A percentile compares a stretch with the other conserved stretches of the same genome.
Conservation (phyloP, 2,797 vertebrate species). For the Pantherophis vulpinus region DNA sequence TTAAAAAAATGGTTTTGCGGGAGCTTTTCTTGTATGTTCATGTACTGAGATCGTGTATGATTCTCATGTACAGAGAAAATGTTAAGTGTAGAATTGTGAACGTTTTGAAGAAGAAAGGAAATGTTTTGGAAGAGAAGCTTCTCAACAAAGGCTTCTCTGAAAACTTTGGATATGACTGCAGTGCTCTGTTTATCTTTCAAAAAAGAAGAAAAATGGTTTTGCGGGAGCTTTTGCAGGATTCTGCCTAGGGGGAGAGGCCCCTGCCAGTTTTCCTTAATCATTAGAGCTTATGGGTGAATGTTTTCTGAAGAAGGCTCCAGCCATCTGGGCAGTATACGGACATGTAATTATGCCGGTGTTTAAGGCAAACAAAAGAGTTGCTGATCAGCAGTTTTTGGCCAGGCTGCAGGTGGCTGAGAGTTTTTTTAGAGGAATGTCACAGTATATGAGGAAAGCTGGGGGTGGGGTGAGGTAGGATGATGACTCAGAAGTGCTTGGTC, state of each 20-base stretch:
- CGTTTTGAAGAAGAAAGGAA: constrained; percentile 28
- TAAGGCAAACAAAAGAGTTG: constrained; percentile 58
- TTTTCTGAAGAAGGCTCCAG: constrained; percentile 56
- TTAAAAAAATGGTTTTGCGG: constrained; percentile 59
- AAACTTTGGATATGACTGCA: constrained; percentile 56
- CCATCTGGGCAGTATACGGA: constrained; percentile 62
- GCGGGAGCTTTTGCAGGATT: constrained; percentile 64
- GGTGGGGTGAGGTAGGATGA: constrained; percentile 32
- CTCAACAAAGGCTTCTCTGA: constrained; percentile 18
- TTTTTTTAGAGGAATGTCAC: constrained; percentile 68
- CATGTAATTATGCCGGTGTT: constrained; percentile 55
- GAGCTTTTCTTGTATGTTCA: constrained; percentile 60
- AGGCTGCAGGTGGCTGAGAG: constrained; percentile 69
- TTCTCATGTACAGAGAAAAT: neutral
- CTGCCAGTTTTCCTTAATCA: constrained; percentile 67
- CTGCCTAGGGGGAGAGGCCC: constrained; percentile 58
- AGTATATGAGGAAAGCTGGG: constrained; percentile 43
- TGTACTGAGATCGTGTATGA: neutral
- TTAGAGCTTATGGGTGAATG: constrained; percentile 55
- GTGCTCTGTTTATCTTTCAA: constrained; percentile 58
- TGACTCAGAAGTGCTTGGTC: constrained; percentile 77
- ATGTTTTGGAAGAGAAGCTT: constrained; percentile 35
- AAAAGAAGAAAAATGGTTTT: constrained; percentile 59
- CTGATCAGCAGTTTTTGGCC: constrained; percentile 59
- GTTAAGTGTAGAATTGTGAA: neutral